phyloP scores from a whole-genome alignment of 2,113 vertebrate species.

The Rallus limicola region DNA sequence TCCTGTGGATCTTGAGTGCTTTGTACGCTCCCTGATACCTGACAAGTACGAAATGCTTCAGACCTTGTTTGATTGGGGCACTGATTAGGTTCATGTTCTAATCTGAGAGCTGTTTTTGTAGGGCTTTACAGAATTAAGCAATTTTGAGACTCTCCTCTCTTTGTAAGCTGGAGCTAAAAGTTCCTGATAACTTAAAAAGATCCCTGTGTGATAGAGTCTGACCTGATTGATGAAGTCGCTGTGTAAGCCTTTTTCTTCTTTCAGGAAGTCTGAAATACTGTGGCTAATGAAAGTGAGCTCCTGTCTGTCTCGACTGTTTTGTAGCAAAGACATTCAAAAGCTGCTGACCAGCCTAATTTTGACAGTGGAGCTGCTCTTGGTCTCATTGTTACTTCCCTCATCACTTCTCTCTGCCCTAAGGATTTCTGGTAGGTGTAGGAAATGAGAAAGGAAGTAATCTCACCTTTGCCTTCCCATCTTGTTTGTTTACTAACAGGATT shows the following conservation, averaged over 20 bases:
- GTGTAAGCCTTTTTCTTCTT: neutral
- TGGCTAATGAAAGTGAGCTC: neutral
- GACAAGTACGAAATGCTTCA: neutral
- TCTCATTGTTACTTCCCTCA: neutral
- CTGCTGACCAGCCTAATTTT: neutral
- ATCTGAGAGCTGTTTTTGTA: neutral
- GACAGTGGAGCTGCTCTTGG: neutral
- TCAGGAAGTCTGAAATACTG: neutral
- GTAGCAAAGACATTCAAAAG: neutral
- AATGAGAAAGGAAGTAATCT: neutral
- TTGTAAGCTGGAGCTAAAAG: neutral
- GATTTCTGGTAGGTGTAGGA: neutral
- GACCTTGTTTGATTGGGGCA: neutral
- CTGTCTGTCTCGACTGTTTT: neutral
- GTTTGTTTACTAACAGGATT: neutral
- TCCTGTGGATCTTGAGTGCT: neutral
- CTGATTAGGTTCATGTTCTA: neutral
- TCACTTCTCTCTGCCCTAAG: neutral
- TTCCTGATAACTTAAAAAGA: neutral
- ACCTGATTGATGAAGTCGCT: neutral
- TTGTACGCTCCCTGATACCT: neutral
- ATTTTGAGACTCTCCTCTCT: neutral
- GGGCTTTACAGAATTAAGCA: neutral
- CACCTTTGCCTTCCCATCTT: neutral
- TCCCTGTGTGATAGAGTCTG: neutral